Base-by-base conservation (phyloP, 2,797 vertebrate species). In the Sebastes steindachneri region DNA sequence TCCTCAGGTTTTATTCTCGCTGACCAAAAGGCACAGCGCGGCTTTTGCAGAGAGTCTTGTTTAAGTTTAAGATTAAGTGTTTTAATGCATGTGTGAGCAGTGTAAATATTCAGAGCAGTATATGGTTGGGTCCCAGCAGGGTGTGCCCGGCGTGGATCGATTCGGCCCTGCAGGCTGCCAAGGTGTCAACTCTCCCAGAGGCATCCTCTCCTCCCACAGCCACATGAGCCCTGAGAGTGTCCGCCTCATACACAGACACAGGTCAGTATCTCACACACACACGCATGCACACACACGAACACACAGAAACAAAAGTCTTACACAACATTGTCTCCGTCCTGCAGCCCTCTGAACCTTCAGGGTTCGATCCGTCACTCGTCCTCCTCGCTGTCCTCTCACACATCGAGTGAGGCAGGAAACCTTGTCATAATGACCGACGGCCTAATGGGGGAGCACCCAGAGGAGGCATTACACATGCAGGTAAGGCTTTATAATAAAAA, bases 391-490 rank as follows among this genome's bases (percentile, higher is more conserved):
- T 99, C 98, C 3, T 99, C 99, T 57, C 98, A 98, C 90, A 96
- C 98, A 4, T 99, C 98, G 75, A 99, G 98, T 4, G 99, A 99
- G 95, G 96, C 97, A 0, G 98, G 98, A 75, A 99, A 99, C 92
- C 91, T 97, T n/a, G 96, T 97, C 88, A 97, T 98, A 90, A 96
- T 99, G 91, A 97, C 97, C 0, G 98, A 99, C 64, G 96, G 96
- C 65, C 94, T 98, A 74, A 92, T 97, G 91, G 96, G 97, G 81
- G 98, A 99, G 93, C 96, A 97, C 81, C 93, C 97, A 0, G 99
- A 99, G 89, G 99, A 99, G 10, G 94, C 97, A n/a, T 96, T 97
- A 88, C 97, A 97, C 93, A 98, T 99, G 98, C 99, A 99, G 98
- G 98, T 99, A 91, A 35, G 86, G 26, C 26, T 62, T 7, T 9